Conservation (phyloP, 2,888 invertebrate genomes). For the Amphimallon solstitiale region DNA sequence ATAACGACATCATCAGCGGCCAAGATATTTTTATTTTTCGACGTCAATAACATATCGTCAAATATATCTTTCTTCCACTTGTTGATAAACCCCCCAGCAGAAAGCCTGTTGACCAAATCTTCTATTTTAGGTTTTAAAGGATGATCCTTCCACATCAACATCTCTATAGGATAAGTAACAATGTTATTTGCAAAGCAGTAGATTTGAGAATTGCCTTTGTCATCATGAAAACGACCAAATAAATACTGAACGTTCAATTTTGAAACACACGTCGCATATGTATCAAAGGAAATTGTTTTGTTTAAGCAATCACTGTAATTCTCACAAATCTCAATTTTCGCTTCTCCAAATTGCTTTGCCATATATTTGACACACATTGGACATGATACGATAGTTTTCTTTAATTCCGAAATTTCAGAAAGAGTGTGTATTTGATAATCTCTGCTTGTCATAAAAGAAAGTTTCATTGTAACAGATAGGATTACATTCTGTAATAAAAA, state of each 20-base stretch:
- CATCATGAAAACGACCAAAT: conserved; percentile 48
- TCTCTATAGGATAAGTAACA: conserved; percentile 55
- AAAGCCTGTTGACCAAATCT: conserved; percentile 49
- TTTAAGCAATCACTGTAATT: conserved; percentile 48
- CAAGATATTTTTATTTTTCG: conserved; percentile 9
- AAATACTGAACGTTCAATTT: conserved; percentile 52
- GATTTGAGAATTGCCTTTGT: conserved; percentile 46
- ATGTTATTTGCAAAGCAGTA: conserved; percentile 52
- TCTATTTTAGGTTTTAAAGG: conserved; percentile 52
- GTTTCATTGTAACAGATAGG: conserved; percentile 51
- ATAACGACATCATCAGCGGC: conserved; percentile 23
- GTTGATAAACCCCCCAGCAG: conserved; percentile 51
- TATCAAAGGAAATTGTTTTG: conserved; percentile 44
- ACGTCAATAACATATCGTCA: conserved; percentile 25
- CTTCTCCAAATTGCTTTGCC: conserved; percentile 29
- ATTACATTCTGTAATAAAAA: conserved; percentile 50
- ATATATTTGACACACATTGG: conserved; percentile 47
- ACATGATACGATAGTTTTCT: conserved; percentile 48
- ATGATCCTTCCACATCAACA: conserved; percentile 57
- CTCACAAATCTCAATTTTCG: conserved; percentile 43
- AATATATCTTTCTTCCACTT: conserved; percentile 50
- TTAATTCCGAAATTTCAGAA: conserved; percentile 49
- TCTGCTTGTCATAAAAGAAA: conserved; percentile 49
- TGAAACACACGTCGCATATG: conserved; percentile 51
- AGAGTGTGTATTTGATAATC: conserved; percentile 49